Conservation (phyloP, 2,113 vertebrate species). For the Coracopsis vasa region DNA sequence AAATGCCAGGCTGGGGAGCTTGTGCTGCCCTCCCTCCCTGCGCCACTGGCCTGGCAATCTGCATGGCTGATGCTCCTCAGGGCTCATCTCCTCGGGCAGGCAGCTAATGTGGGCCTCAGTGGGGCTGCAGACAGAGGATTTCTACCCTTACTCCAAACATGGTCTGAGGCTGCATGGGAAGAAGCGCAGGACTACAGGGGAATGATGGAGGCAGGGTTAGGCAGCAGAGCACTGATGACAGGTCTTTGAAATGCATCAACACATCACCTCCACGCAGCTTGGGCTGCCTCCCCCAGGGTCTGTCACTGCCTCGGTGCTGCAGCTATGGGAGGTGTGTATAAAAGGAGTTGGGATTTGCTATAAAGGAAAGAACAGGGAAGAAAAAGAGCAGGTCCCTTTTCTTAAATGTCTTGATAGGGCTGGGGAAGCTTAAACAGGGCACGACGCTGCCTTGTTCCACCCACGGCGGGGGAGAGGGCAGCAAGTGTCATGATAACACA, state of each 20-base stretch:
- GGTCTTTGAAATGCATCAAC: not conserved
- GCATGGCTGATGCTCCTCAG: not conserved
- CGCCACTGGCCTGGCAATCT: rapidly evolving
- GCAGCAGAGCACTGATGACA: not conserved
- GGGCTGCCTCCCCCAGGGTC: not conserved
- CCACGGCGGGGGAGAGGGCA: not conserved
- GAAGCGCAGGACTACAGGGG: not conserved
- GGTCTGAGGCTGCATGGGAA: not conserved
- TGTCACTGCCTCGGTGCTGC: not conserved
- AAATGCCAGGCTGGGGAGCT: rapidly evolving
- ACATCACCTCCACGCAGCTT: not conserved
- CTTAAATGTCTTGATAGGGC: not conserved
- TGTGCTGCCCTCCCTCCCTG: not conserved
- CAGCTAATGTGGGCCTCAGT: not conserved
- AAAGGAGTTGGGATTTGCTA: not conserved
- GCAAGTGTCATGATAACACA: not conserved
- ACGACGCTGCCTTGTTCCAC: not conserved
- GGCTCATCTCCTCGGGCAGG: not conserved
- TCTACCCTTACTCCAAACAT: rapidly evolving
- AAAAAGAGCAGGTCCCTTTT: not conserved
- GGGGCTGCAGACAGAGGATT: rapidly evolving
- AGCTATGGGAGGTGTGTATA: rapidly evolving
- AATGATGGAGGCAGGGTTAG: not conserved
- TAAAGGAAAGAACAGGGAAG: not conserved
- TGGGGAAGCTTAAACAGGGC: not conserved